Evolutionary conservation across 1,140 invertebrate genomes (phyloP).

Genomic region (Cataglyphis hispanica): DNA sequence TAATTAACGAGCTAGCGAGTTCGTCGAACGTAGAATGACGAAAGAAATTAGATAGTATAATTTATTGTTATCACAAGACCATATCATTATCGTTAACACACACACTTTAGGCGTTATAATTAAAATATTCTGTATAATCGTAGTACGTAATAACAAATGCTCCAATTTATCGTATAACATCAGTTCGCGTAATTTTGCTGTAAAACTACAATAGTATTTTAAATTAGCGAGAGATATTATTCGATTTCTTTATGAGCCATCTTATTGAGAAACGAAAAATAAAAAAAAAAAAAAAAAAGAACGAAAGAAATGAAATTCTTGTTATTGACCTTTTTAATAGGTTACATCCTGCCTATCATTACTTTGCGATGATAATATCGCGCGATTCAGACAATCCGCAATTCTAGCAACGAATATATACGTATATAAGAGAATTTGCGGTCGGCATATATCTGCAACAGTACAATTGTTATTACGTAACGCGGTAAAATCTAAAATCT

Average conservation of each 20-base stretch:
- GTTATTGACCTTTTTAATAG: neutral
- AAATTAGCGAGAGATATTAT: slow-evolving; percentile 68
- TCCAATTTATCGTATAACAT: slow-evolving; percentile 67
- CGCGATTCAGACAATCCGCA: neutral
- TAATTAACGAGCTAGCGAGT: slow-evolving; percentile 53
- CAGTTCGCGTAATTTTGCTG: slow-evolving; percentile 69
- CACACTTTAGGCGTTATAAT: slow-evolving; percentile 78
- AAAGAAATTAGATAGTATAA: slow-evolving; percentile 73
- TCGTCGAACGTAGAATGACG: slow-evolving; percentile 50
- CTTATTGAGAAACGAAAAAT: slow-evolving; percentile 58
- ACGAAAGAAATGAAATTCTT: slow-evolving; percentile 29
- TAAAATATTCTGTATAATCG: slow-evolving; percentile 77
- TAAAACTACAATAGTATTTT: slow-evolving; percentile 67
- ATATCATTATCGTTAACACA: slow-evolving; percentile 81
- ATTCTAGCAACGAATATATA: neutral
- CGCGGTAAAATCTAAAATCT: slow-evolving; percentile 11
- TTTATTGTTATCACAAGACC: slow-evolving; percentile 80
- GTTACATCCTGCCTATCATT: neutral
- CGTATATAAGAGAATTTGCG: neutral
- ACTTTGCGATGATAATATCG: neutral
- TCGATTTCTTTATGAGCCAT: slow-evolving; percentile 69
- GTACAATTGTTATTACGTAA: slow-evolving; percentile 40
- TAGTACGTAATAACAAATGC: slow-evolving; percentile 73
- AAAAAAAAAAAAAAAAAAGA: slow-evolving; percentile 13
- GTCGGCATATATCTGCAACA: neutral